phyloP scores from a whole-genome alignment of 1,140 invertebrate species.

The Eupristina koningsbergeri region DNA sequence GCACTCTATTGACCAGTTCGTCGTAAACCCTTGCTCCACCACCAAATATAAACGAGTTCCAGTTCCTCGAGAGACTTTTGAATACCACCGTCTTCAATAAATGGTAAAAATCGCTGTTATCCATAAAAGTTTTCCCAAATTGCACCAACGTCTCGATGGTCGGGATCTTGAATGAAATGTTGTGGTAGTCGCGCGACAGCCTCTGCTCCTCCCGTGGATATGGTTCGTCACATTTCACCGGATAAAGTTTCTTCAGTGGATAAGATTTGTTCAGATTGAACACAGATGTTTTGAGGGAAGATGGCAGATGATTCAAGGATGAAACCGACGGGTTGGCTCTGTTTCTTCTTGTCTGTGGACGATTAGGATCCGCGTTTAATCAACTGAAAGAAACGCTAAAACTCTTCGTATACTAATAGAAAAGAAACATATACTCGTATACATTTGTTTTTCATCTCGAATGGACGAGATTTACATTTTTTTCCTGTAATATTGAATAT shows the following conservation, averaged over 20 bases:
- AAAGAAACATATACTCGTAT: no score
- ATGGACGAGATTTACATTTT: no score
- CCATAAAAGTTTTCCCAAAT: no score
- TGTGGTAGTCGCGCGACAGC: not conserved
- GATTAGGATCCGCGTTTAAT: not conserved
- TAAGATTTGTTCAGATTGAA: no score
- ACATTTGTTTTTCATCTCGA: no score
- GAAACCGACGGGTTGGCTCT: not conserved
- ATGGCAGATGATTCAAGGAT: not conserved
- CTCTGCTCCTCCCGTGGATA: not conserved
- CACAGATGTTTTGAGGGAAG: not conserved
- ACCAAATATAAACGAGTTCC: not conserved
- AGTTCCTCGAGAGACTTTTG: not conserved
- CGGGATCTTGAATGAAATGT: no score
- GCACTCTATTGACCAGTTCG: no score
- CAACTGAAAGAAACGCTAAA: not conserved
- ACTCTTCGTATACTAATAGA: not conserved
- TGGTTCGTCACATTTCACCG: not conserved
- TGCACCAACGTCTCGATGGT: no score
- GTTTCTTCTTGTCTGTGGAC: not conserved
- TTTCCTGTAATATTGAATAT: no score
- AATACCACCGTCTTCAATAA: not conserved
- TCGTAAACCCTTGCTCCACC: no score
- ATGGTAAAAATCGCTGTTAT: no score
- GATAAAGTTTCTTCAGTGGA: not conserved